Percentiles rank a stretch among this genome's conserved stretches.
phyloP scores from a whole-genome alignment of 2,888 invertebrate species.

The Morpho achilles region DNA sequence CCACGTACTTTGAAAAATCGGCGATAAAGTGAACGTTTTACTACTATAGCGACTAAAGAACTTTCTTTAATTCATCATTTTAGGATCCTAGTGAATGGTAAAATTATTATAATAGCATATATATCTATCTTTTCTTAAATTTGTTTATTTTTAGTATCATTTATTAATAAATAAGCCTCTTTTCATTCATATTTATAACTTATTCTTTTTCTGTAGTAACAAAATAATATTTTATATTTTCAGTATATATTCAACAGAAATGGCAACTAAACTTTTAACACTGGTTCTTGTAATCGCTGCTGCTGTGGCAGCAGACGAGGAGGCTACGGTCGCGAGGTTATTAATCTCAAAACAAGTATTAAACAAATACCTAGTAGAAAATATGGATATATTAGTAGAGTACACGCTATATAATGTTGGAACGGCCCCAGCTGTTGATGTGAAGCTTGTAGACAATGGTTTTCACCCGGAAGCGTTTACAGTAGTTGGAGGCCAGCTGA shows the following conservation, averaged over 20 bases:
- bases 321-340: conserved; percentile 88
- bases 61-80: conserved; percentile 22
- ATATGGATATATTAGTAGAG: conserved; percentile 96
- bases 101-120: conserved; percentile 14
- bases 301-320: conserved; percentile 79
- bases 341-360: conserved; percentile 96
- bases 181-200: conserved; percentile 19
- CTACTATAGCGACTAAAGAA: conserved; percentile 23
- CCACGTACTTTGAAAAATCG: conserved; percentile 55
- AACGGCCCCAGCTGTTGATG: conserved; percentile 92
- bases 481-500: conserved; percentile 91
- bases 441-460: conserved; percentile 92
- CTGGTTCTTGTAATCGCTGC: conserved; percentile 66
- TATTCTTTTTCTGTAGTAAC: not conserved
- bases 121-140: not conserved
- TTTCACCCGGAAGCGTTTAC: conserved; percentile 96
- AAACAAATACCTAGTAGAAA: conserved; percentile 97
- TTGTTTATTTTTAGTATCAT: conserved; percentile 9
- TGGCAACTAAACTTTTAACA: conserved; percentile 66
- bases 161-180: not conserved
- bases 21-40: conserved; percentile 37
- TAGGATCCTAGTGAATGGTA: conserved; percentile 34
- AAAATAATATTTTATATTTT: conserved; percentile 6
- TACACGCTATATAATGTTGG: conserved; percentile 97
- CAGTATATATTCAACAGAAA: conserved; percentile 48